Conservation (phyloP, 2,797 vertebrate genomes). For the Falco rusticolus region DNA sequence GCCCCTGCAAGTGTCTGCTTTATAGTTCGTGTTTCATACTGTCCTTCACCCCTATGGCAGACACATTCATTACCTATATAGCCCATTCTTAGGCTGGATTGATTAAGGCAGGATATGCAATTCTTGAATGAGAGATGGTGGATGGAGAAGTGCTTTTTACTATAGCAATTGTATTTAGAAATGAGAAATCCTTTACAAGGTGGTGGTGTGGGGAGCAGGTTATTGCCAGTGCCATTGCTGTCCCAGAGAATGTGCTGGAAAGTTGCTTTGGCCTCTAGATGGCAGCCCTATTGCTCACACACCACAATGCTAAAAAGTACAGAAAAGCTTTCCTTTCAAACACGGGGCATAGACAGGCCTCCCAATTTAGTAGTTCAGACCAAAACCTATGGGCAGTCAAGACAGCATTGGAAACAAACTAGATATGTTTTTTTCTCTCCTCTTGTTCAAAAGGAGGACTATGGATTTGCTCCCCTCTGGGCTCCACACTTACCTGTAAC, state of each 20-base stretch:
- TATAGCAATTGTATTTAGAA: background rate
- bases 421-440: background rate
- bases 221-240: background rate
- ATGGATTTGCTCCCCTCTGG: background rate
- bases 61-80: background rate
- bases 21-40: background rate
- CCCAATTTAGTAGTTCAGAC: background rate
- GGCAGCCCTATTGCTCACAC: conserved; percentile 17
- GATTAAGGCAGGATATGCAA: background rate
- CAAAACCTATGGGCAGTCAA: background rate
- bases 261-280: conserved; percentile 21
- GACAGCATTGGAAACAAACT: background rate
- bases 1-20: background rate
- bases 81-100: background rate
- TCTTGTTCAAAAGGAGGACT: background rate
- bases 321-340: background rate
- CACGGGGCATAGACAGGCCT: background rate
- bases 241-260: background rate
- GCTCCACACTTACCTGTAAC: background rate
- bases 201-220: background rate
- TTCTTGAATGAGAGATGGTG: background rate
- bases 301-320: background rate
- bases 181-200: background rate
- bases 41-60: background rate
- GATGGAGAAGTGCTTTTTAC: background rate